Conservation (phyloP, 2,797 vertebrate genomes). For the Apodemus agrarius region DNA sequence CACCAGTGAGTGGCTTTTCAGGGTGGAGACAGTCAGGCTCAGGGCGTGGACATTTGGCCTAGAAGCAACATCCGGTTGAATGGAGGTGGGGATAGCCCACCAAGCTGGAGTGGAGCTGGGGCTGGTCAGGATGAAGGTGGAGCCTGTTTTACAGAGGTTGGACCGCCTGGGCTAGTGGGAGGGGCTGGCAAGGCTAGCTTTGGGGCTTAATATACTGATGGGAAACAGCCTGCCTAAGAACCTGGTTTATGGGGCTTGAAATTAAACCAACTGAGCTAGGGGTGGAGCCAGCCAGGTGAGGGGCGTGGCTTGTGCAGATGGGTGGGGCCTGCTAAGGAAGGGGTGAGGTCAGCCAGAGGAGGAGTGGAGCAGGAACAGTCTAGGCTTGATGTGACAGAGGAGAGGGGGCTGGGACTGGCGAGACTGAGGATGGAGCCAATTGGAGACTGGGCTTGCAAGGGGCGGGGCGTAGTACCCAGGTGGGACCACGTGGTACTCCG, state of each 20-base stretch:
- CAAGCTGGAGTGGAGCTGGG: not conserved
- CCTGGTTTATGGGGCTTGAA: not conserved
- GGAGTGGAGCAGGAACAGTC: not conserved
- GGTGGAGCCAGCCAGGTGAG: not conserved
- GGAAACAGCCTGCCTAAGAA: not conserved
- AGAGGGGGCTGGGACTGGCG: not conserved
- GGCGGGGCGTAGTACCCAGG: not conserved
- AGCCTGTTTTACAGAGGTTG: not conserved
- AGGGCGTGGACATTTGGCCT: no score
- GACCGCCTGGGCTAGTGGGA: not conserved
- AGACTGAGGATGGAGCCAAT: not conserved
- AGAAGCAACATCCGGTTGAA: no score
- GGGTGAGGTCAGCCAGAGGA: no score
- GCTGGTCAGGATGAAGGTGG: not conserved
- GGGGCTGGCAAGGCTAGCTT: not conserved
- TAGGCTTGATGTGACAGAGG: not conserved
- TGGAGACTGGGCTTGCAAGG: not conserved
- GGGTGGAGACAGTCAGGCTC: not conserved
- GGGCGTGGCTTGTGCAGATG: not conserved
- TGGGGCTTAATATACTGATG: no score
- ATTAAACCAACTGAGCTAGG: not conserved
- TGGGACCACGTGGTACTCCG: not conserved
- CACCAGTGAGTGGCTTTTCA: slow-evolving; percentile 91
- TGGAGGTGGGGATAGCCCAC: not conserved
- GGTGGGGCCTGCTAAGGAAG: not conserved